phyloP scores from a whole-genome alignment of 2,888 invertebrate genomes.

The Drosophila yooni region DNA sequence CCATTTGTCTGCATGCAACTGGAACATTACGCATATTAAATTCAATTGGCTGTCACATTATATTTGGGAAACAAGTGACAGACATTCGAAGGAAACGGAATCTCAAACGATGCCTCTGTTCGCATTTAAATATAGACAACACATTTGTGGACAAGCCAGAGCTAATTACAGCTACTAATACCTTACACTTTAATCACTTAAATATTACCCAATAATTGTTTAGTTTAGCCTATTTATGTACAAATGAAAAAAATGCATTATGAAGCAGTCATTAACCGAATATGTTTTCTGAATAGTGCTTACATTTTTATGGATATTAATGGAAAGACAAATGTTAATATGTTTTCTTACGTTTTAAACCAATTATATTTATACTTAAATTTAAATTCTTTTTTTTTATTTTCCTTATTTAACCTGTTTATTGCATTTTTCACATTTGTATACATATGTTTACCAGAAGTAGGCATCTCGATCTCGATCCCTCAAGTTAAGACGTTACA shows the following conservation, averaged over 20 bases:
- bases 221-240: background rate
- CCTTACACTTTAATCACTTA: background rate
- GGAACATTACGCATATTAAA: constrained; percentile 42
- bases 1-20: constrained; percentile 15
- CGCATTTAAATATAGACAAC: background rate
- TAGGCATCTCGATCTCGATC: background rate
- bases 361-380: background rate
- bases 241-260: background rate
- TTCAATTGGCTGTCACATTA: constrained; percentile 52
- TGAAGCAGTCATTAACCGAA: background rate
- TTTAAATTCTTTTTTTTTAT: background rate
- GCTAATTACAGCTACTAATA: background rate
- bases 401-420: background rate
- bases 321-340: too few species aligned
- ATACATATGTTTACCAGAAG: background rate
- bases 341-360: background rate
- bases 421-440: background rate
- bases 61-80: constrained; percentile 31
- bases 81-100: background rate
- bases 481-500: too few species aligned
- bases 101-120: background rate
- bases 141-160: background rate
- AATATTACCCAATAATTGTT: background rate
- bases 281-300: background rate
- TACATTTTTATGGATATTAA: background rate